phyloP scores from a whole-genome alignment of 2,888 invertebrate species.

The Tachina grossa region DNA sequence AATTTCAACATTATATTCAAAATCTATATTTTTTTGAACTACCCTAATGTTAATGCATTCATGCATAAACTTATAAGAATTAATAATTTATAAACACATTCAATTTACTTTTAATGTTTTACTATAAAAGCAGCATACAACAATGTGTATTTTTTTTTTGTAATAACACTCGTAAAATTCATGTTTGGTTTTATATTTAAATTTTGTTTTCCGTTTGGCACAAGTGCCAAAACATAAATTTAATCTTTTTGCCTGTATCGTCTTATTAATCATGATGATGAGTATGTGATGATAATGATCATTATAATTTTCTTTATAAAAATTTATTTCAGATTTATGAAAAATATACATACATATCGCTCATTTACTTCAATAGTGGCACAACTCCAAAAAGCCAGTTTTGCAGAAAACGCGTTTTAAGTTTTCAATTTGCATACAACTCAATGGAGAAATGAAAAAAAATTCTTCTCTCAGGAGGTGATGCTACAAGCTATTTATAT shows the following conservation, averaged over 20 bases:
- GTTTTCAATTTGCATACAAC: too few species aligned
- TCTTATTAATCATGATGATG: conserved; percentile 13
- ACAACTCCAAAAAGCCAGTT: too few species aligned
- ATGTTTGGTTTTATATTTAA: conserved; percentile 18
- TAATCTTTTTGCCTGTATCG: conserved; percentile 23
- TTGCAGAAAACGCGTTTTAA: too few species aligned
- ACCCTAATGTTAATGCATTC: conserved; percentile 9
- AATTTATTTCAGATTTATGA: conserved; percentile 25
- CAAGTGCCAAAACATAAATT: conserved; percentile 65
- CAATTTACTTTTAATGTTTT: conserved; percentile 49
- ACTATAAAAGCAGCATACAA: conserved; percentile 31
- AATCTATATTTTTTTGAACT: neutral
- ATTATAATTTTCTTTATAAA: conserved; percentile 23
- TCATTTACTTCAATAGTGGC: too few species aligned
- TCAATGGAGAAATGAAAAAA: too few species aligned
- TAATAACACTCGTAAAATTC: conserved; percentile 20
- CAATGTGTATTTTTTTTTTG: neutral
- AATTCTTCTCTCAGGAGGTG: too few species aligned
- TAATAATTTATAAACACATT: conserved; percentile 51
- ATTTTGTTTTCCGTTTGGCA: conserved; percentile 52
- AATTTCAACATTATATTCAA: too few species aligned
- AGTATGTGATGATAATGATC: conserved; percentile 22
- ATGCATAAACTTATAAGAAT: conserved; percentile 39
- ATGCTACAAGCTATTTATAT: too few species aligned
- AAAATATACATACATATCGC: conserved; percentile 2